Percentiles rank a stretch among this genome's conserved stretches.
Conservation (phyloP, 2,113 vertebrate genomes). For the Girardinichthys multiradiatus region DNA sequence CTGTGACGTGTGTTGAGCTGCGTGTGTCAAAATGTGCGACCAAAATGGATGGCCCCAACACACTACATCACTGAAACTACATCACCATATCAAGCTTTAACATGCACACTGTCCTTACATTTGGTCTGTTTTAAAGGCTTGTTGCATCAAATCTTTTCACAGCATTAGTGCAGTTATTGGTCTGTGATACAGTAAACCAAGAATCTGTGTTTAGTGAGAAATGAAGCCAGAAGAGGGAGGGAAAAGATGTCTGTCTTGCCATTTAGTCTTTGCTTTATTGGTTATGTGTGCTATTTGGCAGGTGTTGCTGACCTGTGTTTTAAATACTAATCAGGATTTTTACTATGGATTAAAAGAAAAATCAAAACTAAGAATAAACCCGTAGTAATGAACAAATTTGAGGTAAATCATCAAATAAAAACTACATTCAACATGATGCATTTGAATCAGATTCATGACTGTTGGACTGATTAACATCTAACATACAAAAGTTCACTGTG, state of each 20-base stretch:
- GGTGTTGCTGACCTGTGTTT: conserved; percentile 39
- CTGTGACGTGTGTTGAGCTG: too few relatives aligned
- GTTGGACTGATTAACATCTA: too few relatives aligned
- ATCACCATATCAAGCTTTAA: background rate
- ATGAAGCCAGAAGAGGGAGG: background rate
- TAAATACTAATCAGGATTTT: conserved; percentile 54
- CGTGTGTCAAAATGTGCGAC: too few relatives aligned
- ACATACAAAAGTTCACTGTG: background rate
- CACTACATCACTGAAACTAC: too few relatives aligned
- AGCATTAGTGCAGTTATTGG: background rate
- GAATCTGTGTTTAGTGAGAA: background rate
- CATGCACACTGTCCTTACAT: background rate
- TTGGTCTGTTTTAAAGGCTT: background rate
- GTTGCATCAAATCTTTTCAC: background rate
- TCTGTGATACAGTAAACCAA: background rate
- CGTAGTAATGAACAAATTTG: background rate
- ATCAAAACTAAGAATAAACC: conserved; percentile 2
- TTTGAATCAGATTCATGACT: too few relatives aligned
- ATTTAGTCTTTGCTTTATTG: too few relatives aligned
- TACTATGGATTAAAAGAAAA: conserved; percentile 23
- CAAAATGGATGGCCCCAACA: too few relatives aligned
- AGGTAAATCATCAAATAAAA: background rate
- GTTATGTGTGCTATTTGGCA: conserved; percentile 55
- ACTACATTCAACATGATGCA: too few relatives aligned
- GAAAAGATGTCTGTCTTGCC: too few relatives aligned